Evolutionary conservation across 2,888 invertebrate genomes (phyloP).

Genomic region (Petrophora chlorosata): DNA sequence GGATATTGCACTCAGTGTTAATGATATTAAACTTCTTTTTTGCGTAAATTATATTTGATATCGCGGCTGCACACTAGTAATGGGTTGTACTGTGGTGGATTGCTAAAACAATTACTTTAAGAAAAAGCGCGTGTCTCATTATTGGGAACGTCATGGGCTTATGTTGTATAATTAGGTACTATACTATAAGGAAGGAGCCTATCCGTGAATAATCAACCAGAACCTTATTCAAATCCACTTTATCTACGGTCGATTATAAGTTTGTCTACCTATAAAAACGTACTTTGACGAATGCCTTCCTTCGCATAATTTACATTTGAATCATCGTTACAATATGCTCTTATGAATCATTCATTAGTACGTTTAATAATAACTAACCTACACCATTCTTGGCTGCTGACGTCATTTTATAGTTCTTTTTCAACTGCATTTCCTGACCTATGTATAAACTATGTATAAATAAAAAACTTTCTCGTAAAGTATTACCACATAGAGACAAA

Average conservation of each 20-base stretch:
- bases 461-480: not conserved
- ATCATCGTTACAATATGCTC: constrained; percentile 27
- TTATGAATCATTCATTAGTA: constrained; percentile 34
- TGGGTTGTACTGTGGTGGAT: too few species aligned
- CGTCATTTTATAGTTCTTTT: constrained; percentile 16
- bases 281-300: constrained; percentile 38
- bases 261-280: constrained; percentile 26
- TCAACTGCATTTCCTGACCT: constrained; percentile 13
- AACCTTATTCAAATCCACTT: constrained; percentile 28
- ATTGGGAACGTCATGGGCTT: too few species aligned
- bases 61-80: too few species aligned
- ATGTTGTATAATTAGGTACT: too few species aligned
- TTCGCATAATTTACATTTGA: constrained; percentile 30
- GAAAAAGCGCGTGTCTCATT: too few species aligned
- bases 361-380: constrained; percentile 25
- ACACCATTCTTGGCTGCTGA: constrained; percentile 26
- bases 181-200: not conserved
- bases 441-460: not conserved
- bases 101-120: too few species aligned
- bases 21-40: too few species aligned
- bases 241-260: constrained; percentile 23
- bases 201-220: constrained; percentile 19
- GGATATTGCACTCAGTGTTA: too few species aligned
- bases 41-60: too few species aligned
- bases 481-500: too few species aligned